Evolutionary conservation across 2,113 vertebrate genomes (phyloP).

Genomic region (Cyrtonyx montezumae): DNA sequence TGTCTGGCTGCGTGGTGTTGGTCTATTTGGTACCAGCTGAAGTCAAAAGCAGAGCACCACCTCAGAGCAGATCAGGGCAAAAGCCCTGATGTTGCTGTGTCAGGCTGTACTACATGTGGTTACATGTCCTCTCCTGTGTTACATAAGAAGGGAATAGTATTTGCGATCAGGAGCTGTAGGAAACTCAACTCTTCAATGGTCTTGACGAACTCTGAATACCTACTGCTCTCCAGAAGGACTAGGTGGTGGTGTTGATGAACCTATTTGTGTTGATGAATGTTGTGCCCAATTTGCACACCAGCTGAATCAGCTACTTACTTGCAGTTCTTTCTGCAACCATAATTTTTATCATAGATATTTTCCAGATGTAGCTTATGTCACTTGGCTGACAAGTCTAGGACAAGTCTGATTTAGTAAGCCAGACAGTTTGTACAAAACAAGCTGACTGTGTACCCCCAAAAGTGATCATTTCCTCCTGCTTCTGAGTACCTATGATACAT

Average conservation of each 20-base stretch:
- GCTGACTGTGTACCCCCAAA: conserved; percentile 59
- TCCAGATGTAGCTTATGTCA: conserved; percentile 30
- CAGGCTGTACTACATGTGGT: background rate
- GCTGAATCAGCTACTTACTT: conserved; percentile 63
- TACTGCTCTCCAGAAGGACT: conserved; percentile 26
- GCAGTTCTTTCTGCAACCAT: conserved; percentile 48
- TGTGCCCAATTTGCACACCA: conserved; percentile 43
- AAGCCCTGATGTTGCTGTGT: background rate
- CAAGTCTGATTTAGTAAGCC: conserved; percentile 32
- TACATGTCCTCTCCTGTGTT: background rate
- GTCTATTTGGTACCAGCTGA: background rate
- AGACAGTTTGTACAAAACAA: conserved; percentile 24
- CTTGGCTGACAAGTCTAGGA: conserved; percentile 59
- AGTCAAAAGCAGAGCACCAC: background rate
- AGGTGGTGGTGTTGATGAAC: conserved; percentile 37
- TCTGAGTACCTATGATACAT: conserved; percentile 16
- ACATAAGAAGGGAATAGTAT: background rate
- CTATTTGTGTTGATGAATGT: conserved; percentile 31
- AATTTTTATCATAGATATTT: conserved; percentile 63
- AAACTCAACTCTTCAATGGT: background rate
- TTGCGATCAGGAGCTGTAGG: background rate
- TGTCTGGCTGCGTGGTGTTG: background rate
- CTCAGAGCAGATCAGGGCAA: background rate
- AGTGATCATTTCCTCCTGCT: conserved; percentile 53
- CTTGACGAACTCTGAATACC: background rate